Percentiles rank a stretch among this genome's conserved stretches.
These are phyloP conservation scores for Chrysemys picta DNA, from an alignment of 2,113 vertebrate genomes.

Conservation along the genomic window DNA sequence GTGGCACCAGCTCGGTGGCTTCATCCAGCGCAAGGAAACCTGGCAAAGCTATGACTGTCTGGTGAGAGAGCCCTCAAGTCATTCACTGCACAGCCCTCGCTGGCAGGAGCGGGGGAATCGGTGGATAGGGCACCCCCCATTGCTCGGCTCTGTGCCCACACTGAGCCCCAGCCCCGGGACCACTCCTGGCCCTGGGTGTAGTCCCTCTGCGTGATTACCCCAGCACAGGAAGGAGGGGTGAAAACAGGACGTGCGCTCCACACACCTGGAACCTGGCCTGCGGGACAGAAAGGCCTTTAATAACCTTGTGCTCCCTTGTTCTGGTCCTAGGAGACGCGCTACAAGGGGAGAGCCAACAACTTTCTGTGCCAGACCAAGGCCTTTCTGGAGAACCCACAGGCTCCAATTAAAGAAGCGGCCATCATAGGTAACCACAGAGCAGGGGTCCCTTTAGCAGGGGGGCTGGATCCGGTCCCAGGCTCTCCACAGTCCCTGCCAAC, in stretches of 20 bases:
- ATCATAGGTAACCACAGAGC: neutral
- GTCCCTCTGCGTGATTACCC: neutral
- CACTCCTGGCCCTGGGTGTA: neutral
- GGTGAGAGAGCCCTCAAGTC: neutral
- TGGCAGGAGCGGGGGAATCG: neutral
- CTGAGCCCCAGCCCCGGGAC: neutral
- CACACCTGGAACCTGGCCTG: no score
- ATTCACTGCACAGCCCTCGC: neutral
- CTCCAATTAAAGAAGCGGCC: neutral
- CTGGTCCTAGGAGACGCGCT: neutral
- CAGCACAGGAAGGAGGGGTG: neutral
- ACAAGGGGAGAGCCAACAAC: neutral
- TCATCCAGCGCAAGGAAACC: neutral
- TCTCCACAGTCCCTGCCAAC: neutral
- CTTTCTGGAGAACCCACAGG: neutral
- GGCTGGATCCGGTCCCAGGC: neutral
- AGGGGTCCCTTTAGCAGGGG: neutral
- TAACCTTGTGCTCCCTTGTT: neutral
- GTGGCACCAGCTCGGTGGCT: neutral
- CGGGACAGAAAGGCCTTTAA: neutral
- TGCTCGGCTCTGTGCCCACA: neutral
- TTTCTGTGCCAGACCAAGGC: neutral
- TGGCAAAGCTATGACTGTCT: neutral
- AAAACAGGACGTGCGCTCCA: neutral
- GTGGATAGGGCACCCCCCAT: neutral